phyloP scores from a whole-genome alignment of 2,888 invertebrate genomes.

The Meloe dianella region DNA sequence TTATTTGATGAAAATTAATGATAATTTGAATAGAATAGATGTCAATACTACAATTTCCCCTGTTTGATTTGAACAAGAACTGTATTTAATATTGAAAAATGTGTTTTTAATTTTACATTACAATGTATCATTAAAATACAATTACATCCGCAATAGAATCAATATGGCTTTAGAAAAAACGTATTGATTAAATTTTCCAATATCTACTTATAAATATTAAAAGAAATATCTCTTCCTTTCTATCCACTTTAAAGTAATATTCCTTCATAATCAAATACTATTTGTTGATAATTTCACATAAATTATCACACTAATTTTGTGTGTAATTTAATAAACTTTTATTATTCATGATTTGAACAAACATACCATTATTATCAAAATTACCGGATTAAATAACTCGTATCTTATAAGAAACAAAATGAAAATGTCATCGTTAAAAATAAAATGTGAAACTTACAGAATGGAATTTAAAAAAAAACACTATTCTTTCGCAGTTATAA shows the following conservation, averaged over 20 bases:
- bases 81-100: neutral
- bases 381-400: conserved; percentile 10
- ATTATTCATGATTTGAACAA: neutral
- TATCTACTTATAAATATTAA: neutral
- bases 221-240: no score
- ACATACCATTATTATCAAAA: neutral
- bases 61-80: neutral
- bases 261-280: no score
- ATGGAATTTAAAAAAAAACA: conserved; percentile 24
- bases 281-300: no score
- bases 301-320: no score
- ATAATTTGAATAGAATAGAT: neutral
- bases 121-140: conserved; percentile 7
- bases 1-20: neutral
- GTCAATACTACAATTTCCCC: neutral
- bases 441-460: conserved; percentile 15
- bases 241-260: no score
- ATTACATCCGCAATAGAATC: neutral
- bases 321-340: neutral
- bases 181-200: neutral
- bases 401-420: conserved; percentile 5
- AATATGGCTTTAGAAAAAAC: neutral
- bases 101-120: neutral
- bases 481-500: conserved; percentile 14
- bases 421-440: conserved; percentile 9